These are phyloP conservation scores for Anhinga rufa DNA, from an alignment of 2,113 vertebrate species.

Conservation along the genomic window DNA sequence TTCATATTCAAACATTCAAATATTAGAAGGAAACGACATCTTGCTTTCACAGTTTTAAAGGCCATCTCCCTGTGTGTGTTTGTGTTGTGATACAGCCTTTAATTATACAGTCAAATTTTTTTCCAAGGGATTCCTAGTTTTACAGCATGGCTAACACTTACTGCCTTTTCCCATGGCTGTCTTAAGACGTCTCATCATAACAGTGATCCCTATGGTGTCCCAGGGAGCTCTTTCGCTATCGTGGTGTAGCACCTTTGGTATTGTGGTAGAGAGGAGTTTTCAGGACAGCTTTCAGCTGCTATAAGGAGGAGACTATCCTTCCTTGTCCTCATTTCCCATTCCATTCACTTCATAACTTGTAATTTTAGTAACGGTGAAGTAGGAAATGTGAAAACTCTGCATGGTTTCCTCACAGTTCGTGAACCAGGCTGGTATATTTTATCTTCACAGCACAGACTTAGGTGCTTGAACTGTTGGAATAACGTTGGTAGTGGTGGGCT, in stretches of 20 bases:
- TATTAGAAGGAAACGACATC: neutral
- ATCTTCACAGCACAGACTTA: neutral
- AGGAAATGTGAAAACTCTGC: neutral
- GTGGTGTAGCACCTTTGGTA: neutral
- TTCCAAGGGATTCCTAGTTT: neutral
- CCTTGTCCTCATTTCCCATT: neutral
- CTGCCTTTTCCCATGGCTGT: neutral
- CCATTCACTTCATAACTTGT: neutral
- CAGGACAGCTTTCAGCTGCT: neutral
- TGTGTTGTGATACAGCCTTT: neutral
- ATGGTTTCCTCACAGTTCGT: neutral
- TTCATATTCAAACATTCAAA: neutral
- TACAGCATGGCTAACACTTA: neutral
- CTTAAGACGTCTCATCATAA: neutral
- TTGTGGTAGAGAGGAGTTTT: neutral
- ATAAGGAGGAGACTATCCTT: accelerated
- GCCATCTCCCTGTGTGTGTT: neutral
- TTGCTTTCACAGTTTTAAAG: neutral
- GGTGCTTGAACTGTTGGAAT: accelerated
- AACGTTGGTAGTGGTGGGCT: accelerated
- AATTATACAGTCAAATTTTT: neutral
- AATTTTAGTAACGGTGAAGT: neutral
- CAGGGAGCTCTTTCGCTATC: neutral
- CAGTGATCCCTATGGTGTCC: neutral
- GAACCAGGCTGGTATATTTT: neutral